Evolutionary conservation across 2,888 invertebrate species (phyloP).

Genomic region (Plagiodera versicolora): DNA sequence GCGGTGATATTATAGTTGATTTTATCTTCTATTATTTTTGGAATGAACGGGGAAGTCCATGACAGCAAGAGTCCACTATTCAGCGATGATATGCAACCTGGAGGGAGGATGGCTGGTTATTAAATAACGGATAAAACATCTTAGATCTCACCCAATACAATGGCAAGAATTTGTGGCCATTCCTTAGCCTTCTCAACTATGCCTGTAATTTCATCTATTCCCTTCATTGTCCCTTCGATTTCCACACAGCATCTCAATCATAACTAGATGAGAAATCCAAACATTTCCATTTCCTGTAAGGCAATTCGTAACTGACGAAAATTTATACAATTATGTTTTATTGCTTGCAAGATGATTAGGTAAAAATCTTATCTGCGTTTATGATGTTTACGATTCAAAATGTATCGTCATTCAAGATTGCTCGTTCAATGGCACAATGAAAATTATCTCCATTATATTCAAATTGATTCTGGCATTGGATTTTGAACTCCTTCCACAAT

Average conservation of each 20-base stretch:
- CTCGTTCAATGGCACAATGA: not conserved
- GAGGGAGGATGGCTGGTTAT: not conserved
- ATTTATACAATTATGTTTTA: too few relatives aligned
- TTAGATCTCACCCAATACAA: constrained; percentile 10
- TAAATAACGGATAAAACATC: too few relatives aligned
- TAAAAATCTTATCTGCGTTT: too few relatives aligned
- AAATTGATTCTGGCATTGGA: too few relatives aligned
- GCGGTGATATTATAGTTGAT: constrained; percentile 1
- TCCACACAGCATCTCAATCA: not conserved
- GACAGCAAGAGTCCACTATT: not conserved
- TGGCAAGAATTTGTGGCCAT: constrained; percentile 11
- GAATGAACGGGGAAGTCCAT: constrained; percentile 1
- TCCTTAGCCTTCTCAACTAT: not conserved
- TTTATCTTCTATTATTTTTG: constrained; percentile 2
- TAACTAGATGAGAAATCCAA: not conserved
- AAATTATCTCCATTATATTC: too few relatives aligned
- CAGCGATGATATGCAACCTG: not conserved
- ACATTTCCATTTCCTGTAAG: too few relatives aligned
- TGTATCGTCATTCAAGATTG: not conserved
- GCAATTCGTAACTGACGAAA: too few relatives aligned
- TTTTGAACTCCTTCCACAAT: too few relatives aligned
- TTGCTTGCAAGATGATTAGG: too few relatives aligned
- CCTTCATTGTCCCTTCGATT: not conserved
- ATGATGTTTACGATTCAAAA: too few relatives aligned
- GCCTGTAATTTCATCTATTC: not conserved